These are phyloP conservation scores for Corvus moneduloides DNA, from an alignment of 2,113 vertebrate species.

Conservation along the genomic window DNA sequence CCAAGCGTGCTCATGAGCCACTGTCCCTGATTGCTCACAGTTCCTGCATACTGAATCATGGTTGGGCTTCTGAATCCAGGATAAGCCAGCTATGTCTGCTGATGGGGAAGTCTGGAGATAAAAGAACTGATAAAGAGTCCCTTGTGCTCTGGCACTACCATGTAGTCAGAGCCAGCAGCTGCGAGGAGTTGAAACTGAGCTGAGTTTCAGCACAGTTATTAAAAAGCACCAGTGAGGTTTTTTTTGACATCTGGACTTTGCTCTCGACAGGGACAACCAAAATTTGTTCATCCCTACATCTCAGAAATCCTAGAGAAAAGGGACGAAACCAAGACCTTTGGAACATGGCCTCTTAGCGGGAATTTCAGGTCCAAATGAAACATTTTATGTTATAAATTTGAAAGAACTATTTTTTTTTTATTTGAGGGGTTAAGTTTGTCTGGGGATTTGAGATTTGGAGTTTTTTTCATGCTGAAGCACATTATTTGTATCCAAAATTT, in stretches of 20 bases:
- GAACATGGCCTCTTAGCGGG: neutral
- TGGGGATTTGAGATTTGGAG: neutral
- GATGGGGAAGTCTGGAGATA: neutral
- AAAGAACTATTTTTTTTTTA: neutral
- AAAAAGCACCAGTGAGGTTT: neutral
- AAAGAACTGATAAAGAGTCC: neutral
- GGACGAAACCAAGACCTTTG: neutral
- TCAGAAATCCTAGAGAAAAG: neutral
- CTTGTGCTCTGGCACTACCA: neutral
- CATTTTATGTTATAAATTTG: neutral
- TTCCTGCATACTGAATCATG: neutral
- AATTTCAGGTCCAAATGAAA: neutral
- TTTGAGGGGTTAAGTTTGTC: neutral
- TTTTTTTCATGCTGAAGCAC: neutral
- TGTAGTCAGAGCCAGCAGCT: neutral
- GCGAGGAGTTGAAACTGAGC: rapidly evolving
- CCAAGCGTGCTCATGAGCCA: neutral
- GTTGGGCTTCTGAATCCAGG: neutral
- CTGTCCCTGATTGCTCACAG: neutral
- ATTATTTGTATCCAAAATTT: neutral
- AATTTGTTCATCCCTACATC: neutral
- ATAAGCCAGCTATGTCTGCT: neutral
- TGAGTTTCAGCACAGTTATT: neutral
- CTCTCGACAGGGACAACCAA: neutral
- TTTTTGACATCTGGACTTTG: neutral